Conservation (phyloP, 2,113 vertebrate species). For the Pyrgilauda ruficollis region DNA sequence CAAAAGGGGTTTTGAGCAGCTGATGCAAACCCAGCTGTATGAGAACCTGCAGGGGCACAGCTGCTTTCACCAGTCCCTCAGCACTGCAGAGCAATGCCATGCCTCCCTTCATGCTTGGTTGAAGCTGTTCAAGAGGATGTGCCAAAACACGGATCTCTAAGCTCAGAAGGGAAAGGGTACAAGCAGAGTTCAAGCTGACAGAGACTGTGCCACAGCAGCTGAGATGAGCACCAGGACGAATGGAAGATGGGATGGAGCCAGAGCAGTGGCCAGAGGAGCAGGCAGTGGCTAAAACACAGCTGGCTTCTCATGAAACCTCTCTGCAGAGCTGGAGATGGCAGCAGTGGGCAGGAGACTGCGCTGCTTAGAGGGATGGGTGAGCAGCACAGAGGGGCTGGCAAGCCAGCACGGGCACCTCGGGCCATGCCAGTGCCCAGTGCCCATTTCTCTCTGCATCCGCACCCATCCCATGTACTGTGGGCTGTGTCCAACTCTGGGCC, state of each 20-base stretch:
- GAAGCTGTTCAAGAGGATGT: slow-evolving; percentile 13
- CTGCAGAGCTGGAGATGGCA: neutral
- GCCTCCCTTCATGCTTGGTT: neutral
- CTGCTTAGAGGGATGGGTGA: neutral
- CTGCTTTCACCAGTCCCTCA: neutral
- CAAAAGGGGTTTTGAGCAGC: neutral
- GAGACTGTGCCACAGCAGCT: neutral
- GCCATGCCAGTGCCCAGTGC: neutral
- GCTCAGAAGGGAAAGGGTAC: neutral
- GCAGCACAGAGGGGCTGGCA: neutral
- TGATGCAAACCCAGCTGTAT: neutral
- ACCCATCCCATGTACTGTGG: neutral
- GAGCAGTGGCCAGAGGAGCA: neutral
- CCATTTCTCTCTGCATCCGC: neutral
- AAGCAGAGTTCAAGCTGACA: neutral
- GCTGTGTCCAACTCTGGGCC: accelerated
- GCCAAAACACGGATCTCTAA: slow-evolving; percentile 1
- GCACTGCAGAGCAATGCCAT: neutral
- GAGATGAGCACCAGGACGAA: neutral
- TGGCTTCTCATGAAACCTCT: neutral
- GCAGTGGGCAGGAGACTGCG: accelerated
- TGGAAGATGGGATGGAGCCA: neutral
- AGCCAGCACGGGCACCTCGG: accelerated
- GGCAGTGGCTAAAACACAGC: neutral
- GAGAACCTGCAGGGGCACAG: neutral